Conservation (phyloP, 1,140 invertebrate genomes). For the Scaptomyza pallida region DNA sequence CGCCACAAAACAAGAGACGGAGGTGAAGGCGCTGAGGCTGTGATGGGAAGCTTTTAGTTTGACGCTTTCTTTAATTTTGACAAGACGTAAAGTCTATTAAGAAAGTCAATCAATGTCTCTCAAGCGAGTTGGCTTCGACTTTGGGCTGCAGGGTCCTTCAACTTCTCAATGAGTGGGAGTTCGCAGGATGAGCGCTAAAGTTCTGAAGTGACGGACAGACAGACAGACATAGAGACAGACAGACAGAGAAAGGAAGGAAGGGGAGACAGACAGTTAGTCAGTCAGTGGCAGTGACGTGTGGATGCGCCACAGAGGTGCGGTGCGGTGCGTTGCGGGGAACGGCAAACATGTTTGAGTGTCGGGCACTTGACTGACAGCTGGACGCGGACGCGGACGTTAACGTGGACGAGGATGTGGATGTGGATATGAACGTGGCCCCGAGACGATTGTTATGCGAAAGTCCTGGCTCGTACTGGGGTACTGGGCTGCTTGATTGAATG, state of each 20-base stretch:
- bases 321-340: slow-evolving; percentile 2
- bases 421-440: slow-evolving; percentile 1
- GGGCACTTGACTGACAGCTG: slow-evolving; percentile 77
- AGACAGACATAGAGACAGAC: too few species aligned
- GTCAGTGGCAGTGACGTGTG: slow-evolving; percentile 61
- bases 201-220: slow-evolving; percentile 71
- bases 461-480: slow-evolving; percentile 6
- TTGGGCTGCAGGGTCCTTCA: slow-evolving; percentile 47
- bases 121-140: slow-evolving; percentile 73
- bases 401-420: slow-evolving; percentile 4
- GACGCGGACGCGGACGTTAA: slow-evolving; percentile 70
- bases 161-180: slow-evolving; percentile 5
- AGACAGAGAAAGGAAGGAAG: too few species aligned
- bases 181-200: slow-evolving; percentile 62
- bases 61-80: slow-evolving; percentile 78
- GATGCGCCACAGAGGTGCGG: slow-evolving; percentile 23
- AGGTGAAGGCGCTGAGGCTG: not conserved
- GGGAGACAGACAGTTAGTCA: slow-evolving; percentile 27
- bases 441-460: slow-evolving; percentile 55
- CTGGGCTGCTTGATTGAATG: slow-evolving; percentile 72
- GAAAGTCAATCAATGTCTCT: slow-evolving; percentile 83
- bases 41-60: slow-evolving; percentile 27
- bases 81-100: slow-evolving; percentile 83
- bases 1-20: not conserved
- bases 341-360: slow-evolving; percentile 38